Conservation (phyloP, 2,113 vertebrate genomes). For the Lutjanus erythropterus region DNA sequence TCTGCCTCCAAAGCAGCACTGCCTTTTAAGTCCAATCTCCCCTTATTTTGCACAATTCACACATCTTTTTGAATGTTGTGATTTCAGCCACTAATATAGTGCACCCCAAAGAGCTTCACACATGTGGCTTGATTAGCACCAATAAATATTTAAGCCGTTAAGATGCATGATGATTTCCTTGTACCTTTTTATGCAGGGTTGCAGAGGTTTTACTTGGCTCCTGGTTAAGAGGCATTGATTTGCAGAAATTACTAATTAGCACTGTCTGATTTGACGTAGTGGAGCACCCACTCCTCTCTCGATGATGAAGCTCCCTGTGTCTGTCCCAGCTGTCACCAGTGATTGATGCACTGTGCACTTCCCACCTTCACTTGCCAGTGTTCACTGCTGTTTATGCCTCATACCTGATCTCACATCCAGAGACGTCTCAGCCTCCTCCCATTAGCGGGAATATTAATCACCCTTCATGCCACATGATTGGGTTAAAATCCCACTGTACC, state of each 20-base stretch:
- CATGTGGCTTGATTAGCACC: not conserved
- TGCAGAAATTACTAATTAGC: conserved; percentile 58
- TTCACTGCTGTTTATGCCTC: conserved; percentile 49
- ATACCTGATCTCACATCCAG: conserved; percentile 55
- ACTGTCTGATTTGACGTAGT: conserved; percentile 40
- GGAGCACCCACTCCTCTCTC: conserved; percentile 52
- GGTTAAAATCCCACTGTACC: conserved; percentile 52
- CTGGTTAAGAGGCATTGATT: conserved; percentile 31
- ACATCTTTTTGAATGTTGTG: not conserved
- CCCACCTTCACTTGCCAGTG: conserved; percentile 49
- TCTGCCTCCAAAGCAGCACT: not conserved
- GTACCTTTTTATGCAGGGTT: not conserved
- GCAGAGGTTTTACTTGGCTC: not conserved
- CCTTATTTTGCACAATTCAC: not conserved
- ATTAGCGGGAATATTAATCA: conserved; percentile 80
- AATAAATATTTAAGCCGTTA: not conserved
- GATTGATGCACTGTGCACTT: conserved; percentile 80
- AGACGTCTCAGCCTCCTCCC: conserved; percentile 53
- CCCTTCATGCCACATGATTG: conserved; percentile 52
- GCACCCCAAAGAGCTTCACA: not conserved
- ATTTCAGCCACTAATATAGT: not conserved
- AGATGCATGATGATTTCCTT: not conserved
- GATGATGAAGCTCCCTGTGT: conserved; percentile 63
- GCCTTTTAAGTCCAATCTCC: not conserved
- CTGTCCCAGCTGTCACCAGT: conserved; percentile 76